Evolutionary conservation across 2,113 vertebrate genomes (phyloP).

Genomic region (Tricholaema leucomelas): DNA sequence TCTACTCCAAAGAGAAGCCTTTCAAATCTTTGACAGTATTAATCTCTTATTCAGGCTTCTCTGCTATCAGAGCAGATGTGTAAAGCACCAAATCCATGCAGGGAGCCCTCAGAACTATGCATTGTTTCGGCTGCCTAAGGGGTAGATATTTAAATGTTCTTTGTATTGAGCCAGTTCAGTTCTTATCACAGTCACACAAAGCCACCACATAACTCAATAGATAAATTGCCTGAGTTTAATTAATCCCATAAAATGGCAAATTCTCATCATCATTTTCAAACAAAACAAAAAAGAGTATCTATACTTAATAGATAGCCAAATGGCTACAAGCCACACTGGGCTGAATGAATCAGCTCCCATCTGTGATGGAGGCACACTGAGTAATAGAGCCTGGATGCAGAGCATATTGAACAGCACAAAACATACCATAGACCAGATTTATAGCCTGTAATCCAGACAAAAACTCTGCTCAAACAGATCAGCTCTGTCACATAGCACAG

Average conservation of each 20-base stretch:
- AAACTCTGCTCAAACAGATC: conserved; percentile 53
- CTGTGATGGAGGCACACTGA: background rate
- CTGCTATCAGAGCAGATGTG: conserved; percentile 40
- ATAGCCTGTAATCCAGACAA: background rate
- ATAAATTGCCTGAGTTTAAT: conserved; percentile 33
- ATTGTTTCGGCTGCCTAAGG: conserved; percentile 14
- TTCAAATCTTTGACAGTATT: conserved; percentile 11
- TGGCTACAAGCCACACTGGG: background rate
- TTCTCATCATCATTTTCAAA: background rate
- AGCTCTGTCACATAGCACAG: background rate
- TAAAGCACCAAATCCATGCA: background rate
- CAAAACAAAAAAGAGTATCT: background rate
- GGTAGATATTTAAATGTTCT: conserved; percentile 24
- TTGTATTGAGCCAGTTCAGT: conserved; percentile 6
- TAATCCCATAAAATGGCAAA: conserved; percentile 39
- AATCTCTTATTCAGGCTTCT: conserved; percentile 1
- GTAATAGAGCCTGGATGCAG: background rate
- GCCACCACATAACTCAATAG: background rate
- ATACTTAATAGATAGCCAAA: background rate
- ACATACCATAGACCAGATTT: conserved; percentile 8
- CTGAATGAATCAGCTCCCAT: background rate
- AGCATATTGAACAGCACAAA: conserved; percentile 34
- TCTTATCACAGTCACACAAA: conserved; percentile 56
- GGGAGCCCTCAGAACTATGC: conserved; percentile 40
- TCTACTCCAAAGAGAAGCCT: background rate